Evolutionary conservation across 2,113 vertebrate species (phyloP).

Genomic region (Electrona antarctica): DNA sequence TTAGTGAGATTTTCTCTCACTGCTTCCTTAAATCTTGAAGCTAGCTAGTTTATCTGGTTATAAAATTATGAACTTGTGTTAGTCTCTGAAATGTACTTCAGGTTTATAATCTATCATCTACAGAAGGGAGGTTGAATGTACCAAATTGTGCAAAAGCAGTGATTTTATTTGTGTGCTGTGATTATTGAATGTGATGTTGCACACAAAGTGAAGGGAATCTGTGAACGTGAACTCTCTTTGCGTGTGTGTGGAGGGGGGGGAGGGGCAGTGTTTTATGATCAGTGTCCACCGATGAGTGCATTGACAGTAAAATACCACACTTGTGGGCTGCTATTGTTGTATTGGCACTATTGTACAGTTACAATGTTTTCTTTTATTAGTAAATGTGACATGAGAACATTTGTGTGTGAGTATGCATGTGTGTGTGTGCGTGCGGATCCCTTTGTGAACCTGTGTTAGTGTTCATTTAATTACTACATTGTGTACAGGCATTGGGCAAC

Average conservation of each 20-base stretch:
- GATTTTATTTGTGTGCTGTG: slow-evolving; percentile 3
- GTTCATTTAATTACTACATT: neutral
- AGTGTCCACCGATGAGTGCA: slow-evolving; percentile 30
- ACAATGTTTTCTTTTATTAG: slow-evolving; percentile 42
- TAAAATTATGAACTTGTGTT: slow-evolving; percentile 22
- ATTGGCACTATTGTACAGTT: slow-evolving; percentile 32
- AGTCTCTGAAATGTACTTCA: neutral
- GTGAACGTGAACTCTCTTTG: slow-evolving; percentile 39
- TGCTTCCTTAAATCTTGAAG: slow-evolving; percentile 11
- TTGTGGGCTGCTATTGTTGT: slow-evolving; percentile 40
- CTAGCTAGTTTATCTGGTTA: slow-evolving; percentile 13
- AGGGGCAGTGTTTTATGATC: slow-evolving; percentile 6
- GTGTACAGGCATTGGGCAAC: neutral
- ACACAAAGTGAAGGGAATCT: slow-evolving; percentile 44
- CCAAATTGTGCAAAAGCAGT: slow-evolving; percentile 15
- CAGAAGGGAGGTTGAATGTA: slow-evolving; percentile 19
- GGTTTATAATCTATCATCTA: slow-evolving; percentile 8
- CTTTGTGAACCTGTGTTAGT: neutral
- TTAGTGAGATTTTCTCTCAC: slow-evolving; percentile 15
- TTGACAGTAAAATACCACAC: slow-evolving; percentile 17
- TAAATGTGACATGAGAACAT: slow-evolving; percentile 47
- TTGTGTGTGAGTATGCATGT: too few relatives aligned
- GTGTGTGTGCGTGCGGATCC: too few relatives aligned
- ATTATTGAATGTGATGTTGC: slow-evolving; percentile 53
- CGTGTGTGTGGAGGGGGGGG: slow-evolving; percentile 16